A percentile compares a stretch with the other conserved stretches of the same genome.
Conservation (phyloP, 2,797 vertebrate species). For the Squalus acanthias region DNA sequence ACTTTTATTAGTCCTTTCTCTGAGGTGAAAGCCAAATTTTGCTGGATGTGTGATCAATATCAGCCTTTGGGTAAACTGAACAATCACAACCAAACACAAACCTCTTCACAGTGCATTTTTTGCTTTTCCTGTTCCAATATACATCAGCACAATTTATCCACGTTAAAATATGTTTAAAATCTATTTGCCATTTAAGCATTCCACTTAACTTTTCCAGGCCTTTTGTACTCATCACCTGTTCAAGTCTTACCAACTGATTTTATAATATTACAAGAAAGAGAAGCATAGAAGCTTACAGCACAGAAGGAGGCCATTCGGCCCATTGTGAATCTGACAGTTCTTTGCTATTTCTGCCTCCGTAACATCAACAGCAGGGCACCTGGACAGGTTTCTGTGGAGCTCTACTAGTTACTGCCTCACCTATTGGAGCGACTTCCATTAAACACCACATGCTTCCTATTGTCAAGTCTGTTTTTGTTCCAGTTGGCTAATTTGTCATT, state of each 20-base stretch:
- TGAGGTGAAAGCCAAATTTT: background rate
- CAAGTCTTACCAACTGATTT: background rate
- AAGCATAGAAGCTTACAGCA: background rate
- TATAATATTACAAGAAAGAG: background rate
- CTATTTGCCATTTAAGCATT: background rate
- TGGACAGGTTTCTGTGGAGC: background rate
- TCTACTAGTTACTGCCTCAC: background rate
- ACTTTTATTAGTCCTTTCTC: background rate
- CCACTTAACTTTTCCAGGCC: background rate
- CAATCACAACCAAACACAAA: background rate
- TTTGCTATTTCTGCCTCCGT: background rate
- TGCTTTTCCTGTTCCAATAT: slow-evolving; percentile 1
- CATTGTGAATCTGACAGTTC: background rate
- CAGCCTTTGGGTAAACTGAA: background rate
- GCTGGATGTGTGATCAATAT: background rate
- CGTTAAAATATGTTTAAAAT: background rate
- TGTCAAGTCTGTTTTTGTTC: background rate
- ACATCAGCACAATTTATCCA: background rate
- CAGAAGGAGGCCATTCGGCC: background rate
- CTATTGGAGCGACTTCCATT: background rate
- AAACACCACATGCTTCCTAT: background rate
- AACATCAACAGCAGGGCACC: background rate
- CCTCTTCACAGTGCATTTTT: background rate
- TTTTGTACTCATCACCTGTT: background rate
- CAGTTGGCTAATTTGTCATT: background rate